Conservation (phyloP, 2,797 vertebrate species). For the Diceros bicornis region DNA sequence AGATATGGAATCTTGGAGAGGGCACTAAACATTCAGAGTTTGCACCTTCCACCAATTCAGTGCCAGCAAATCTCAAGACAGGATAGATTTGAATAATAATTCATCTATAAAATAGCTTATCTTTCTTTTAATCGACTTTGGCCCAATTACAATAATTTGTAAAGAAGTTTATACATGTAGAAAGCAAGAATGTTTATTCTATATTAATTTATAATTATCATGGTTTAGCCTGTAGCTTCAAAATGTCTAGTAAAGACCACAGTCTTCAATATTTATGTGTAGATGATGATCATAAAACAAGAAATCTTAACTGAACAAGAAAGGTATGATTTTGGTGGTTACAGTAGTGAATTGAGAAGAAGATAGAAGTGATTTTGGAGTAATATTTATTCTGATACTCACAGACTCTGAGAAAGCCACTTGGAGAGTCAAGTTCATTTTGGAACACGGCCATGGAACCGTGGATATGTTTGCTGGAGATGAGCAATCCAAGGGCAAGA, state of each 20-base stretch:
- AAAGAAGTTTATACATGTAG: background rate
- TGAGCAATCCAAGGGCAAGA: background rate
- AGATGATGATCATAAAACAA: background rate
- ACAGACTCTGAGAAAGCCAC: background rate
- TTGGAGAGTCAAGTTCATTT: background rate
- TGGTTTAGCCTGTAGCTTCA: background rate
- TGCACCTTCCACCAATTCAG: background rate
- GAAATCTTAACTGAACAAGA: background rate
- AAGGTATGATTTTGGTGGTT: background rate
- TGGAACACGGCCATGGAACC: background rate
- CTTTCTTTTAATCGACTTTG: background rate
- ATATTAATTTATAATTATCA: background rate
- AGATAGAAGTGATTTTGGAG: background rate
- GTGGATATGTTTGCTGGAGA: rapidly evolving
- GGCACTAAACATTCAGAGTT: background rate
- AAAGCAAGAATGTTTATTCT: slow-evolving; percentile 3
- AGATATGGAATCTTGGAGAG: background rate
- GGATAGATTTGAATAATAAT: rapidly evolving
- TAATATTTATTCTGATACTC: background rate
- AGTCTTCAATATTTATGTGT: background rate
- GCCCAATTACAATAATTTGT: background rate
- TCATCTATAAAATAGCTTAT: background rate
- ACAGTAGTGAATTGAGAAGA: background rate
- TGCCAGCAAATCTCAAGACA: background rate
- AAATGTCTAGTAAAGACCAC: background rate